Percentiles rank a stretch among this genome's conserved stretches.
phyloP scores from a whole-genome alignment of 2,113 vertebrate species.

The Ciconia maguari region DNA sequence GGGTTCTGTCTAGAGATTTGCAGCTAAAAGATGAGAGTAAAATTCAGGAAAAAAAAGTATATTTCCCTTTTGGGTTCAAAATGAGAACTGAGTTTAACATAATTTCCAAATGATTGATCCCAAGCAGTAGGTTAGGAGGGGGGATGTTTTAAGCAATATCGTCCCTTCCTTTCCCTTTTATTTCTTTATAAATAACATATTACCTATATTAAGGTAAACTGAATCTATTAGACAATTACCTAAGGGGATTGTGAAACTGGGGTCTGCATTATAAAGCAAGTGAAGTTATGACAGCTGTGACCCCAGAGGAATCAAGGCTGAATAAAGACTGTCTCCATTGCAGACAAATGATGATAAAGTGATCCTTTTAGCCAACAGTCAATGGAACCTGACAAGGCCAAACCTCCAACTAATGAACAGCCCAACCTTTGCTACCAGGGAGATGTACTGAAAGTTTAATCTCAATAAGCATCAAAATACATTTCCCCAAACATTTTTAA shows the following conservation, averaged over 20 bases:
- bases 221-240: constrained; percentile 71
- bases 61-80: neutral
- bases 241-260: constrained; percentile 58
- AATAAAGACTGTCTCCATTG: constrained; percentile 81
- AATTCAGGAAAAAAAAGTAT: neutral
- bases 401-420: constrained; percentile 89
- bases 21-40: neutral
- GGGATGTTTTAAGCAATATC: neutral
- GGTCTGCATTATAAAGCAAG: constrained; percentile 69
- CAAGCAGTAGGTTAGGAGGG: neutral
- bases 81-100: neutral
- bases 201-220: constrained; percentile 67
- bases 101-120: constrained; percentile 29
- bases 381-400: constrained; percentile 86
- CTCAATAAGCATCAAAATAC: constrained; percentile 73
- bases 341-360: constrained; percentile 99
- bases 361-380: constrained; percentile 84
- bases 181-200: constrained; percentile 43
- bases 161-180: neutral
- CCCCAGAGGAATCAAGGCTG: constrained; percentile 79
- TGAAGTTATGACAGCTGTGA: constrained; percentile 80
- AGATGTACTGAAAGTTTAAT: constrained; percentile 69
- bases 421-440: constrained; percentile 73
- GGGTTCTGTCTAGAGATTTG: neutral
- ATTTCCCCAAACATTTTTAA: constrained; percentile 61